A percentile compares a stretch with the other conserved stretches of the same genome.
These are phyloP conservation scores for Pipa parva DNA, from an alignment of 2,113 vertebrate genomes.

Conservation along the genomic window DNA sequence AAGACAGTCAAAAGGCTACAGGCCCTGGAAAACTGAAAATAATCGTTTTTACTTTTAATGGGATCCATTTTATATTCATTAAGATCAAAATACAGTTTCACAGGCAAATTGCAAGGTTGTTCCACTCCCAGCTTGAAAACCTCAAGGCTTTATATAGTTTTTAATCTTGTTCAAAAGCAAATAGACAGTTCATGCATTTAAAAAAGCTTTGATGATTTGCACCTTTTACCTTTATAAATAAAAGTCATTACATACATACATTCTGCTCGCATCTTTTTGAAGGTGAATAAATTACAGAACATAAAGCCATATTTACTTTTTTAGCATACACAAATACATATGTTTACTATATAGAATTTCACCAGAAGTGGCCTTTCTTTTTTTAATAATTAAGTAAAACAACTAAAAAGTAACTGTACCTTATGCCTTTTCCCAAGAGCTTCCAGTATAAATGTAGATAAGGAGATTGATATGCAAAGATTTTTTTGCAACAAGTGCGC, in stretches of 20 bases:
- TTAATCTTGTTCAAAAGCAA: slow-evolving; percentile 84
- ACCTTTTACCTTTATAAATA: no score
- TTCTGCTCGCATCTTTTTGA: slow-evolving; percentile 75
- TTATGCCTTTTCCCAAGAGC: no score
- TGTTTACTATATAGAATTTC: no score
- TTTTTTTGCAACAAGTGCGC: no score
- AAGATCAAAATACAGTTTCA: slow-evolving; percentile 98
- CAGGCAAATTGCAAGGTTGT: slow-evolving; percentile 98
- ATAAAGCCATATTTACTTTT: no score
- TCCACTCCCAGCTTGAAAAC: slow-evolving; percentile 97
- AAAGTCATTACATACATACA: no score
- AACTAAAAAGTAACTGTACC: no score
- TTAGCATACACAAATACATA: no score
- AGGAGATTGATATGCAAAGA: no score
- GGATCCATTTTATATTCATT: slow-evolving; percentile 99
- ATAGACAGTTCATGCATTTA: slow-evolving; percentile 93
- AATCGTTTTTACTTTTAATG: slow-evolving; percentile 98
- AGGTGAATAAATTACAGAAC: slow-evolving; percentile 37
- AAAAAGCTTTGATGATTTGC: slow-evolving; percentile 87
- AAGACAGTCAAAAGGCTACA: slow-evolving; percentile 87
- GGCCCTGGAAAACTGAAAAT: slow-evolving; percentile 93
- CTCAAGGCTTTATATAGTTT: slow-evolving; percentile 82
- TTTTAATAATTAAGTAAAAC: no score
- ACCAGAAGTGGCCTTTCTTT: no score
- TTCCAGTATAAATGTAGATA: no score